Evolutionary conservation across 2,113 vertebrate genomes (phyloP), one percentile per base, ranked within the genome.

Genomic region (Pachycephala philippinensis): DNA sequence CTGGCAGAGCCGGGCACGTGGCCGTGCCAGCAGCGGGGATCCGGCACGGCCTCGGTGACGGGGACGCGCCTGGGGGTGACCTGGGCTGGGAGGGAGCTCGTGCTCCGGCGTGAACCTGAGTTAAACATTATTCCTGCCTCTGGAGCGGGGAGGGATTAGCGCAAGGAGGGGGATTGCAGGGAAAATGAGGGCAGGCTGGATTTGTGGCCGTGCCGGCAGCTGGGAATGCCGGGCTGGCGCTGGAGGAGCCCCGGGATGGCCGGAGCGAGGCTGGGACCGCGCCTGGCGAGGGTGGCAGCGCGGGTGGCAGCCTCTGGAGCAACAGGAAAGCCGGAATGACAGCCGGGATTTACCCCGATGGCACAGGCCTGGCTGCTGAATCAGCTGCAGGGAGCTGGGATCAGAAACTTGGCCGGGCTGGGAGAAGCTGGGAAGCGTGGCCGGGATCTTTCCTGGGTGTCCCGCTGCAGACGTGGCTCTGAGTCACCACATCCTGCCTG

Each of bases 401-500:
- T 50, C 56, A 61, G 57, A 70, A 30, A 4, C 60, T 78, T 35
- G 88, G 74, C 88, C 10, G 31, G 75, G 95, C 86, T 37, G 1
- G n/a, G 87, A 84, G 61, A 49, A 65, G 50, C 89, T n/a, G 80
- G 22, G 54, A 84, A 84, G 77, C 12, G 10, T 4, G 10, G 69
- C 77, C 8, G 87, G 63, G 72, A 45, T 30, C 60, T 54, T 91
- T 90, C 94, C 94, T 60, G 95, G 95, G 89, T 92, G 91, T 89
- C 95, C 85, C 14, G 23, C 30, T 61, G 90, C 61, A 56, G 94
- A 91, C 63, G 87, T 94, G 90, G 90, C 90, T 72, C 20, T 92
- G 94, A 95, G 93, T 97, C 92, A 95, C 88, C 2, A 27, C 85
- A 70, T 92, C 77, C 74, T 71, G 90, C 93, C 44, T 8, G 50